Conservation (phyloP, 2,113 vertebrate genomes). For the Telmatochromis bifrenatus region DNA sequence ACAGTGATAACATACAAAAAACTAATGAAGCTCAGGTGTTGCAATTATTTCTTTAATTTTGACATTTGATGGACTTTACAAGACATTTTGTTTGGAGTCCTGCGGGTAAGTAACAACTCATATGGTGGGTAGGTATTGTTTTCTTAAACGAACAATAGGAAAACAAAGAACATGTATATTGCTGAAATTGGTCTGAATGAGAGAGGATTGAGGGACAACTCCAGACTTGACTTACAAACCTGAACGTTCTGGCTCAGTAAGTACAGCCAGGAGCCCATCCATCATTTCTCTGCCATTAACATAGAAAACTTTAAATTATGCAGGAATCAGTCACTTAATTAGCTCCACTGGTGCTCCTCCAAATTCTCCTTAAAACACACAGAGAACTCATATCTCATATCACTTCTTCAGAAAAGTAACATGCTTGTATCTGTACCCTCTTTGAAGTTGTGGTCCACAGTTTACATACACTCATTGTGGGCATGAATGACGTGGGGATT, state of each 20-base stretch:
- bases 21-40: neutral
- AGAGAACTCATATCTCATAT: neutral
- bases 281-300: neutral
- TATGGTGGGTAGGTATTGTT: neutral
- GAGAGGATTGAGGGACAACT: neutral
- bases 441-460: neutral
- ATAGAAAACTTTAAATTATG: conserved; percentile 3
- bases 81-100: neutral
- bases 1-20: neutral
- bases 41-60: neutral
- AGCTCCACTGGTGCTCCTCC: neutral
- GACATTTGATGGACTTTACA: neutral
- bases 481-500: neutral
- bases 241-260: neutral
- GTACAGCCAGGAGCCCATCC: neutral
- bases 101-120: neutral
- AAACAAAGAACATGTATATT: neutral
- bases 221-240: neutral
- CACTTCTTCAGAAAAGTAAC: neutral
- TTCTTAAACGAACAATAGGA: neutral
- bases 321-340: neutral
- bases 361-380: neutral
- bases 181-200: neutral
- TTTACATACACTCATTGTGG: neutral
- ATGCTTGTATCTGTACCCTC: neutral